Percentiles rank a stretch among this genome's conserved stretches.
Conservation (phyloP, 2,888 invertebrate species). For the Congeria kusceri region DNA sequence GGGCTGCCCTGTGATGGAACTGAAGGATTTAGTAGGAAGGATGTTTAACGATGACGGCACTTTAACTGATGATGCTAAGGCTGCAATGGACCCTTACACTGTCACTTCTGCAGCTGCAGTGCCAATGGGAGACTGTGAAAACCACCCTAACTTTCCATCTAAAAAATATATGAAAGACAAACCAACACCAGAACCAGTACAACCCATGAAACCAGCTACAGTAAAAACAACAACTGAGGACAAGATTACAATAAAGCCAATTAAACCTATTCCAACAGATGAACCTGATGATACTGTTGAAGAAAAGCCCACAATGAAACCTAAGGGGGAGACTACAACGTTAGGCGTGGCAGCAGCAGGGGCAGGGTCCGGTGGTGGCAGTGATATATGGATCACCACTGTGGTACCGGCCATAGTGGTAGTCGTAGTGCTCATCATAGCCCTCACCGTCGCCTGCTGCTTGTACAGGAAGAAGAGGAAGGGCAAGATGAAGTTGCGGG, state of each 20-base stretch:
- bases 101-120: constrained; percentile 66
- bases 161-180: constrained; percentile 28
- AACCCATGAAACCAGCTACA: constrained; percentile 13
- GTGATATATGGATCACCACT: constrained; percentile 89
- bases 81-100: constrained; percentile 74
- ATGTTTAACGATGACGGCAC: constrained; percentile 84
- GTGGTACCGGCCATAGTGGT: constrained; percentile 93
- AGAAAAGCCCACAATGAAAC: constrained; percentile 6
- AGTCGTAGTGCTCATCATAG: constrained; percentile 93
- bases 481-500: constrained; percentile 93
- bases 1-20: constrained; percentile 91
- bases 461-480: constrained; percentile 92
- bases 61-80: constrained; percentile 74
- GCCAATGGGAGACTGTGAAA: constrained; percentile 85
- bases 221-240: constrained; percentile 27
- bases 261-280: background rate
- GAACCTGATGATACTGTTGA: background rate
- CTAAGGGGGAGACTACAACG: constrained; percentile 28
- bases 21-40: constrained; percentile 88
- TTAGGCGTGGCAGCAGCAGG: constrained; percentile 47
- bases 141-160: constrained; percentile 70
- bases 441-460: constrained; percentile 94
- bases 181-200: background rate
- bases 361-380: constrained; percentile 66
- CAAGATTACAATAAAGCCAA: constrained; percentile 5